Percentiles rank a stretch among this genome's conserved stretches.
Evolutionary conservation across 2,113 vertebrate species (phyloP).

Genomic region (Coptodon bakossiorum): DNA sequence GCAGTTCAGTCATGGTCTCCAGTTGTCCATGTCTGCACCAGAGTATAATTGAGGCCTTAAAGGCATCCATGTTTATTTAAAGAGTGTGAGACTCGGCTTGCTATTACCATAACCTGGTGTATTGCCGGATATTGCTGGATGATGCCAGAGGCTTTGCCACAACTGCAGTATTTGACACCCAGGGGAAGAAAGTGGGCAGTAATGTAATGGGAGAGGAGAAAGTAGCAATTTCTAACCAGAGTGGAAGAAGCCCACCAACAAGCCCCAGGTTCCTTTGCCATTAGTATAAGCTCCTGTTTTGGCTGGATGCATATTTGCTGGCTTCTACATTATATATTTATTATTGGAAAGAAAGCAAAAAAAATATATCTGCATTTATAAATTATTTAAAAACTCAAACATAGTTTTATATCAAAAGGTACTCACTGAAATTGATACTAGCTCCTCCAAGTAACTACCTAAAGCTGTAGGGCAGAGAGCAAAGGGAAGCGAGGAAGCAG

Average conservation of each 20-base stretch:
- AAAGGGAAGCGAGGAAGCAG: neutral
- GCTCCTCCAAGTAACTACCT: neutral
- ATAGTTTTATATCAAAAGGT: neutral
- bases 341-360: neutral
- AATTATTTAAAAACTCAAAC: neutral
- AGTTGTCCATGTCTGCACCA: neutral
- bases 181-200: neutral
- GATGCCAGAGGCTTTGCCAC: neutral
- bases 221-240: neutral
- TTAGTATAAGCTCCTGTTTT: neutral
- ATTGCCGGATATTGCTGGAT: neutral
- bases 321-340: neutral
- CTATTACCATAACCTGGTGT: neutral
- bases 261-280: neutral
- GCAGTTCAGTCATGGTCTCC: neutral
- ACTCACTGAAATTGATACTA: neutral
- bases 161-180: neutral
- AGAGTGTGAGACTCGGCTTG: neutral
- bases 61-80: neutral
- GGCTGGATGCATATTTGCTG: neutral
- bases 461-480: neutral
- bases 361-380: neutral
- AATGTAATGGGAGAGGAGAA: neutral
- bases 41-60: neutral
- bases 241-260: neutral